Base-by-base conservation (phyloP, 2,113 vertebrate genomes). In the Mixornis gularis region DNA sequence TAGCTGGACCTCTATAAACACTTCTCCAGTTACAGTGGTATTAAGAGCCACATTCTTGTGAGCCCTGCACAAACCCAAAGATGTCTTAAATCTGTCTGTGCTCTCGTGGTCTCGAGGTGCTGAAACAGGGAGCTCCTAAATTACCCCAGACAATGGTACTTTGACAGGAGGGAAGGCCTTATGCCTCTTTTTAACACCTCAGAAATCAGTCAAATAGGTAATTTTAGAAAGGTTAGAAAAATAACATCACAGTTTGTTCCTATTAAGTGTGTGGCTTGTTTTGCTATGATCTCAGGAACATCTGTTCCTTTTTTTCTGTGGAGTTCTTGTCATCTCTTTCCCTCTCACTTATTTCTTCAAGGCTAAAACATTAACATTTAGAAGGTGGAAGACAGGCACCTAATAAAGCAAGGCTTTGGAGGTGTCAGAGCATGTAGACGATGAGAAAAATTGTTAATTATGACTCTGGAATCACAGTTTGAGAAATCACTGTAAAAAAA, bases 131-230 rank as follows among this genome's bases (percentile, higher is more conserved):
- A 87, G 58, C 74, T 94, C 72, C 87, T 91, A 87, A 93, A 85
- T 92, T 76, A 77, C 79, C 69, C 1, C 4, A 58, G 89, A 87
- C 91, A 76, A 72, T 34, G 53, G 62, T 49, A 4, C 49, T 92
- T 53, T 56, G 78, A 58, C 91, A 89, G 89, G 60, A 72, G 59
- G 40, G 46, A 69, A 82, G 43, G 91, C 85, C 84, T 87, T 49
- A 6, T 46, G 59, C 66, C 74, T 92, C 85, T 65, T 91, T 92
- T 92, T 51, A 17, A 17, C 93, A 91, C 93, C 17, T 85, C 84
- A 95, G 90, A 95, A 95, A 96, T 96, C 92, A 95, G 94, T 77
- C 70, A 94, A 87, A 92, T 58, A 72, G 71, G 93, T 91, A 89
- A 95, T 89, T 91, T 82, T 91, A 87, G 81, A 92, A 89, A 91